Base-by-base conservation (phyloP, 2,113 vertebrate genomes). In the Caracal caracal region DNA sequence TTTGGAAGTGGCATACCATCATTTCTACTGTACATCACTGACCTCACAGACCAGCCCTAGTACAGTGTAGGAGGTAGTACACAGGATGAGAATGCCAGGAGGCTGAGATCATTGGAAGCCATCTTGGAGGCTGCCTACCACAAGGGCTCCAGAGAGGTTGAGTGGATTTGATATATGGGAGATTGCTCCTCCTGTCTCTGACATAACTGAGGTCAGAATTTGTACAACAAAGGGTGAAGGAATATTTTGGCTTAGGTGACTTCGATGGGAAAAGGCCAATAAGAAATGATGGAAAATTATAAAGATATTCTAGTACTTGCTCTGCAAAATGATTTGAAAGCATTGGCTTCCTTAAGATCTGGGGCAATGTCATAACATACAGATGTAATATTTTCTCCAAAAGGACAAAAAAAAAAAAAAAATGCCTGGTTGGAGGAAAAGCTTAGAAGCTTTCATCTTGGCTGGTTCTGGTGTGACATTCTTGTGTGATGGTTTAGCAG, bases 381-480 rank as follows among this genome's bases (percentile, higher is more conserved):
- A 76, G 35, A 76, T 82, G 26, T 73, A 65, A 26, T 82, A 47
- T 37, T 79, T 91, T 71, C 37, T 91, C 12, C 2, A 59, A n/a
- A 35, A 73, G 47, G 30, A 75, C 28, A n/a, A 30, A 88, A 89
- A 49, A 81, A 53, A 37, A n/a, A 30, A 88, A 88, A 43, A 92
- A 85, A 91, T 30, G 28, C 94, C 73, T 93, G n/a, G 13, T 63
- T 96, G 94, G 71, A 96, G 65, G 93, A 96, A 96, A 97, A 96
- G 96, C 97, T 88, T 84, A 51, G 24, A 66, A 78, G 78, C 96
- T 93, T 96, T 96, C 86, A 71, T 91, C 92, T 85, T 85, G 66
- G 95, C 84, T 82, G 20, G 81, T 92, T 95, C 79, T 92, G 5
- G 17, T 97, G 97, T 90, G 70, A n/a, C 19, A 22, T 81, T 26